A percentile compares a stretch with the other conserved stretches of the same genome.
Evolutionary conservation across 2,888 invertebrate species (phyloP).

Genomic region (Ypsolopha scabrella): DNA sequence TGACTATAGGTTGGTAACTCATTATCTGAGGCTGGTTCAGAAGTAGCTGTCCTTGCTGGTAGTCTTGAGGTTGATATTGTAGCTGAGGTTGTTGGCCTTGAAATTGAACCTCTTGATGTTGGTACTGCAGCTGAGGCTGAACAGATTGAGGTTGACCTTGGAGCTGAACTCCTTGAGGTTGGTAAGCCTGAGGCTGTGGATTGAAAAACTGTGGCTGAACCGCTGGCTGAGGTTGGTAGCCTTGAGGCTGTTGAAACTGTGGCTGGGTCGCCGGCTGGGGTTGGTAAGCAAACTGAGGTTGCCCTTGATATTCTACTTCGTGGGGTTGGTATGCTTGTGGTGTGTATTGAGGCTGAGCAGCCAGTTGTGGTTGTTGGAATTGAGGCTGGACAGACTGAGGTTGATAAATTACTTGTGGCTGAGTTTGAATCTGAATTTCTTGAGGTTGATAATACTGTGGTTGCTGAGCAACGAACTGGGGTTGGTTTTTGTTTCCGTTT

Average conservation of each 20-base stretch:
- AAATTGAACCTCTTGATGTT: slow-evolving; percentile 15
- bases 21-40: slow-evolving; percentile 15
- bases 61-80: slow-evolving; percentile 7
- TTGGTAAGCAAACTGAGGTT: neutral
- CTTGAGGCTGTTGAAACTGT: slow-evolving; percentile 4
- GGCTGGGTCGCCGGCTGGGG: slow-evolving; percentile 1
- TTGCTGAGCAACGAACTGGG: slow-evolving; percentile 4
- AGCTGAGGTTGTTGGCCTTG: slow-evolving; percentile 13
- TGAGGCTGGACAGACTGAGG: no score
- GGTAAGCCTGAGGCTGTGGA: slow-evolving; percentile 4
- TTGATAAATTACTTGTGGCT: no score
- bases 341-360: neutral
- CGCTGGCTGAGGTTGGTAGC: slow-evolving; percentile 4
- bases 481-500: slow-evolving; percentile 7
- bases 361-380: no score
- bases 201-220: slow-evolving; percentile 8
- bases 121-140: neutral
- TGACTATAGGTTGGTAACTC: slow-evolving; percentile 11
- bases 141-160: slow-evolving; percentile 3
- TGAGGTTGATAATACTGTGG: slow-evolving; percentile 7
- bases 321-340: neutral
- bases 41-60: slow-evolving; percentile 18
- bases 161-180: slow-evolving; percentile 5
- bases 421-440: neutral
- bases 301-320: neutral